These are phyloP conservation scores for Pseudorasbora parva DNA, from an alignment of 2,113 vertebrate genomes.

Conservation along the genomic window DNA sequence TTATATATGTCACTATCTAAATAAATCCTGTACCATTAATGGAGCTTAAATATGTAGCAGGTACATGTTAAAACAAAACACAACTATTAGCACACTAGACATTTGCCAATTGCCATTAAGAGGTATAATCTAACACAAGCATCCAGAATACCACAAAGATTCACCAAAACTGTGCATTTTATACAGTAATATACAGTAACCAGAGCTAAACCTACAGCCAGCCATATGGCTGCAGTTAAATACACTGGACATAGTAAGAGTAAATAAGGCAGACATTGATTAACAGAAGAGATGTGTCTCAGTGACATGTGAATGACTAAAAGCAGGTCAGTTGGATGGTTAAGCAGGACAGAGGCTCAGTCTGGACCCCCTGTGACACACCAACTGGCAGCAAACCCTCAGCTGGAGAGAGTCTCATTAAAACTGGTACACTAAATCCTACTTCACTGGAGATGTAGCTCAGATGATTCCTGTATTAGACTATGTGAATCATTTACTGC, in stretches of 20 bases:
- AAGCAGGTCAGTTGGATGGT: conserved; percentile 35
- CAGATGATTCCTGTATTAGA: conserved; percentile 26
- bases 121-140: not conserved
- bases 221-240: not conserved
- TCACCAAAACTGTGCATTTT: not conserved
- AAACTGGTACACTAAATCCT: conserved; percentile 19
- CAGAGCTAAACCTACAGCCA: not conserved
- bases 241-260: not conserved
- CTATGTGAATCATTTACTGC: conserved; percentile 31
- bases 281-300: conserved; percentile 1
- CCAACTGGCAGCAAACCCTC: conserved; percentile 35
- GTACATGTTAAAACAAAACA: not conserved
- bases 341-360: conserved; percentile 29
- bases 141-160: not conserved
- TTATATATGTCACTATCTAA: conserved; percentile 7
- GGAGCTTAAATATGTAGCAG: not conserved
- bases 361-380: conserved; percentile 34
- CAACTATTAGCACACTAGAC: too few relatives aligned
- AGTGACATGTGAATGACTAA: conserved; percentile 1
- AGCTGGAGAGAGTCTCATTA: conserved; percentile 35
- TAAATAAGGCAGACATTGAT: conserved; percentile 10
- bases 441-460: conserved; percentile 37
- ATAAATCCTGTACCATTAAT: not conserved
- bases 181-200: not conserved
- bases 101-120: too few relatives aligned